These are phyloP conservation scores for Rafetus swinhoei DNA, from an alignment of 2,113 vertebrate genomes.

Conservation along the genomic window DNA sequence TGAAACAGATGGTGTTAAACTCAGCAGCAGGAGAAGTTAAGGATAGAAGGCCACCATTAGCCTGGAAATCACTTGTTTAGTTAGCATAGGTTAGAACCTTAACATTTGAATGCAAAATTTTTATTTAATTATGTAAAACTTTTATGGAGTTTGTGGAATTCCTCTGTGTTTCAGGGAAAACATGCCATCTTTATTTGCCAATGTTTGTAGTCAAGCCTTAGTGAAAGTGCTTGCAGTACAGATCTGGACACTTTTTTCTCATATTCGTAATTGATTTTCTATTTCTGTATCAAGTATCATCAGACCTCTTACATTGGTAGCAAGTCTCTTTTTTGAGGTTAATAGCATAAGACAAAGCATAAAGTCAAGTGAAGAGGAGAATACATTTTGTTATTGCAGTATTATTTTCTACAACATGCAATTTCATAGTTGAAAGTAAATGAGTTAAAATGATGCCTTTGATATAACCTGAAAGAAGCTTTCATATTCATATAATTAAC, in stretches of 20 bases:
- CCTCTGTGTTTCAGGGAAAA: neutral
- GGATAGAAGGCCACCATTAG: neutral
- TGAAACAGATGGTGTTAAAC: neutral
- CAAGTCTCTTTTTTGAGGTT: neutral
- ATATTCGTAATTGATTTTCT: slow-evolving; percentile 33
- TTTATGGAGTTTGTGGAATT: neutral
- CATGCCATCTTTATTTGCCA: neutral
- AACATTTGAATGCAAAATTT: neutral
- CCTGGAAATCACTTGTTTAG: neutral
- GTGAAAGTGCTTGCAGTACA: neutral
- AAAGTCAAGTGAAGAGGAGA: neutral
- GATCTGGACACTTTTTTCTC: neutral
- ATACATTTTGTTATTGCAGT: slow-evolving; percentile 5
- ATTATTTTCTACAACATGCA: neutral
- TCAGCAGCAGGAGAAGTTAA: neutral
- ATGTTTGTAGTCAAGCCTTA: neutral
- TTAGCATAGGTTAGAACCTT: neutral
- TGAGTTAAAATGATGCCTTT: neutral
- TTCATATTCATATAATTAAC: neutral
- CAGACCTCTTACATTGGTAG: neutral
- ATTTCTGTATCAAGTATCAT: neutral
- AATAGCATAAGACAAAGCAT: slow-evolving; percentile 21
- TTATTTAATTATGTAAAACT: neutral
- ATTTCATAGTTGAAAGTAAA: slow-evolving; percentile 21
- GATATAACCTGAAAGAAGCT: neutral